These are phyloP conservation scores for Moxostoma hubbsi DNA, from an alignment of 2,797 vertebrate genomes.

Conservation along the genomic window DNA sequence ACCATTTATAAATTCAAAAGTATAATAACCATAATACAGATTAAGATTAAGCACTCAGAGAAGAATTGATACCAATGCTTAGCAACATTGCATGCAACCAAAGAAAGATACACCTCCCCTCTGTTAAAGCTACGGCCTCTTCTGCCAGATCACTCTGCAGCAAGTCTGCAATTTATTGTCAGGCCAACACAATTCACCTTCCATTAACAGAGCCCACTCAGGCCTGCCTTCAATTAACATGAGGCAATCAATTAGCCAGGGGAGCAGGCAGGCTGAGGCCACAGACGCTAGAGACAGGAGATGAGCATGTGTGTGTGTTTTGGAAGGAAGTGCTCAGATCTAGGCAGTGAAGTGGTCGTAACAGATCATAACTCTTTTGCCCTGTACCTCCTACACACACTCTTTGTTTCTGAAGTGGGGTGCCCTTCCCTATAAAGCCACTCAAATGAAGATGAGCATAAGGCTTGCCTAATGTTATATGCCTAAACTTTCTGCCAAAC, in stretches of 20 bases:
- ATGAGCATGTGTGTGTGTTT: slow-evolving; percentile 35
- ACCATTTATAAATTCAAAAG: too few species aligned
- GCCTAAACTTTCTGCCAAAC: slow-evolving; percentile 9
- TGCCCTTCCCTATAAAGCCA: slow-evolving; percentile 8
- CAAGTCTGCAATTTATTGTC: slow-evolving; percentile 71
- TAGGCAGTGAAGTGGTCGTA: slow-evolving; percentile 48
- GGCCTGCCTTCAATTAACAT: slow-evolving; percentile 75
- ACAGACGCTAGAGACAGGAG: slow-evolving; percentile 60
- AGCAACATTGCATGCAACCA: too few species aligned
- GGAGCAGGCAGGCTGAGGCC: slow-evolving; percentile 55
- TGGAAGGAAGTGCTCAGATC: slow-evolving; percentile 52
- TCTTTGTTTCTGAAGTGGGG: slow-evolving; percentile 7
- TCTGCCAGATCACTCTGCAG: slow-evolving; percentile 67
- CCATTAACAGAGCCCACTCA: slow-evolving; percentile 78
- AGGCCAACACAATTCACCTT: slow-evolving; percentile 68
- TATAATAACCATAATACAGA: too few species aligned
- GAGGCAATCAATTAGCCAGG: slow-evolving; percentile 75
- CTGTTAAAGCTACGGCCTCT: slow-evolving; percentile 53
- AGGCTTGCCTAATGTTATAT: neutral
- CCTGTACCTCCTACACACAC: slow-evolving; percentile 32
- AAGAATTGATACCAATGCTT: too few species aligned
- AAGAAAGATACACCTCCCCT: slow-evolving; percentile 13
- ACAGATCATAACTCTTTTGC: slow-evolving; percentile 48
- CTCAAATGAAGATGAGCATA: slow-evolving; percentile 12
- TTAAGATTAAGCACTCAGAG: too few species aligned